A percentile compares a stretch with the other conserved stretches of the same genome.
Conservation (phyloP, 2,888 invertebrate genomes). For the Dorcus hopei region DNA sequence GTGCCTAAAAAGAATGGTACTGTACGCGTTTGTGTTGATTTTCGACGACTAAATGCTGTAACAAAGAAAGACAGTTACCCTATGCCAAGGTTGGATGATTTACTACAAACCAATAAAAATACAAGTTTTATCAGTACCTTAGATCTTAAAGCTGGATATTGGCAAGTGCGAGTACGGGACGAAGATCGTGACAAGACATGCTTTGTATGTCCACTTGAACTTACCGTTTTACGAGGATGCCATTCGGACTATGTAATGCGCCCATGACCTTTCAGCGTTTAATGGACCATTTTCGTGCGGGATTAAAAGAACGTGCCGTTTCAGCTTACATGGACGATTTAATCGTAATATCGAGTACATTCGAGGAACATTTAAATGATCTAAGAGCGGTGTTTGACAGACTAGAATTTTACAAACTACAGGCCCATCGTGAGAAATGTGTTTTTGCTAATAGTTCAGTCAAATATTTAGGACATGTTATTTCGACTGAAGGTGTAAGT, state of each 20-base stretch:
- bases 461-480: too few species aligned
- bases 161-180: slow-evolving; percentile 36
- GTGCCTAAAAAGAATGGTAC: too few species aligned
- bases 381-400: too few species aligned
- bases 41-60: too few species aligned
- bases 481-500: slow-evolving; percentile 3
- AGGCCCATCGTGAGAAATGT: too few species aligned
- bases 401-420: not conserved
- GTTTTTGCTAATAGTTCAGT: too few species aligned
- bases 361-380: too few species aligned
- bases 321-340: not conserved
- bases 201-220: slow-evolving; percentile 33
- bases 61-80: too few species aligned
- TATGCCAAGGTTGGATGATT: too few species aligned
- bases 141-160: slow-evolving; percentile 40
- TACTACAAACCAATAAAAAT: too few species aligned
- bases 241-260: slow-evolving; percentile 25
- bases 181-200: slow-evolving; percentile 36
- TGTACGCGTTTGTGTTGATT: too few species aligned
- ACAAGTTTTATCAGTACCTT: slow-evolving; percentile 25
- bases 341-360: slow-evolving; percentile 21
- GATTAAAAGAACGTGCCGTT: slow-evolving; percentile 7
- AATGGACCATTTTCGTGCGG: slow-evolving; percentile 9
- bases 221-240: not conserved
- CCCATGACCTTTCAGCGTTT: too few species aligned